Conservation (phyloP, 2,797 vertebrate species). For the Pelobates cultripes region DNA sequence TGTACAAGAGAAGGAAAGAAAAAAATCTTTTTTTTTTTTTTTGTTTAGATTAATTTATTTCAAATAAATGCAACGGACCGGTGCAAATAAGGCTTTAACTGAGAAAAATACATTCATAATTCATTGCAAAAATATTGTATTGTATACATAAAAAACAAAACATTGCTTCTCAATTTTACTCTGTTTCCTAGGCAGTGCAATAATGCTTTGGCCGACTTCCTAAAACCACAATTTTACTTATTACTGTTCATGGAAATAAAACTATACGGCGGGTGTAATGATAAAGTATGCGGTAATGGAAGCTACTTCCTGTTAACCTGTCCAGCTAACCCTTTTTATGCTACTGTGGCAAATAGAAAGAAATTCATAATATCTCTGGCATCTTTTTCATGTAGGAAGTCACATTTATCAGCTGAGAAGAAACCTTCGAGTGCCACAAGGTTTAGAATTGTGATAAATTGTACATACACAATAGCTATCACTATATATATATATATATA, state of each 20-base stretch:
- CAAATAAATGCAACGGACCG: conserved; percentile 72
- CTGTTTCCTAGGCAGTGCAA: conserved; percentile 62
- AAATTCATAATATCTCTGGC: not conserved
- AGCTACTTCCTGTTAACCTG: not conserved
- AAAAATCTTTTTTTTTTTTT: conserved; percentile 71
- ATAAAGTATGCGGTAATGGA: not conserved
- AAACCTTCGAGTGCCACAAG: no score
- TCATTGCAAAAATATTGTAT: conserved; percentile 70
- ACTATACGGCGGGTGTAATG: not conserved
- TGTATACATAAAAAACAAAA: conserved; percentile 59
- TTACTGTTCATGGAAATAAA: not conserved
- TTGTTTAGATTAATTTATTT: conserved; percentile 77
- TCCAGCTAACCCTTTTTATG: no score
- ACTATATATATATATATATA: no score
- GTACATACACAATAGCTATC: no score
- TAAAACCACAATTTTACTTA: conserved; percentile 42
- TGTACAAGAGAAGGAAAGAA: conserved; percentile 63
- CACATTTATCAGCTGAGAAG: no score
- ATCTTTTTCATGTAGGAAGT: no score
- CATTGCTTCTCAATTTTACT: conserved; percentile 70
- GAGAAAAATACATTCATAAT: conserved; percentile 72
- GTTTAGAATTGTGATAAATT: no score
- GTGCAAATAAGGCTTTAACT: conserved; percentile 72
- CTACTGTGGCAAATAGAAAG: not conserved
- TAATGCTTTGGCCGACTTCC: conserved; percentile 57